Conservation (phyloP, 1,140 invertebrate genomes). For the Zaprionus capensis region DNA sequence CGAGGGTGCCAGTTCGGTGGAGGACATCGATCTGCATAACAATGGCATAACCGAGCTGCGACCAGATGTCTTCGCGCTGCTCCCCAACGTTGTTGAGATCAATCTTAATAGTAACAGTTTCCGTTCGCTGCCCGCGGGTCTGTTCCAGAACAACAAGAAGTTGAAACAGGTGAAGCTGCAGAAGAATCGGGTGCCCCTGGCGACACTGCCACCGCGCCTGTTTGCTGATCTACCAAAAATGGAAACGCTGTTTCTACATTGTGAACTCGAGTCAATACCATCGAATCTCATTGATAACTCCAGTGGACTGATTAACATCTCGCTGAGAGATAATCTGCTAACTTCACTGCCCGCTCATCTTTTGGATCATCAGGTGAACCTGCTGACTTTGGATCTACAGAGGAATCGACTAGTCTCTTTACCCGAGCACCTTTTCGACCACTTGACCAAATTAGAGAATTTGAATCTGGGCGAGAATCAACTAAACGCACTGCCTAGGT, state of each 20-base stretch:
- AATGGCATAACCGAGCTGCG: slow-evolving; percentile 87
- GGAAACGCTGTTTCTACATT: slow-evolving; percentile 85
- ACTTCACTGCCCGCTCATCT: slow-evolving; percentile 85
- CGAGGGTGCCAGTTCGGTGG: slow-evolving; percentile 85
- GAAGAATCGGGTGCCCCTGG: slow-evolving; percentile 86
- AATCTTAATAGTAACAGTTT: slow-evolving; percentile 87
- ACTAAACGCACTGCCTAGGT: slow-evolving; percentile 85
- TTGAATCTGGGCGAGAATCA: slow-evolving; percentile 86
- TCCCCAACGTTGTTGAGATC: slow-evolving; percentile 86
- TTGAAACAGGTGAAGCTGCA: slow-evolving; percentile 86
- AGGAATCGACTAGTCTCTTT: slow-evolving; percentile 86
- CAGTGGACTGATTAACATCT: slow-evolving; percentile 85
- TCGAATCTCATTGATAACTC: slow-evolving; percentile 87
- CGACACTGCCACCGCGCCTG: slow-evolving; percentile 85
- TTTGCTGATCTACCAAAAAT: slow-evolving; percentile 86
- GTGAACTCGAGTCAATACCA: slow-evolving; percentile 84
- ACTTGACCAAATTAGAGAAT: slow-evolving; percentile 84
- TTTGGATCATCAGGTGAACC: slow-evolving; percentile 86
- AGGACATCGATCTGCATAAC: slow-evolving; percentile 87
- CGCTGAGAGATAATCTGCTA: slow-evolving; percentile 86
- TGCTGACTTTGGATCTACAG: slow-evolving; percentile 86
- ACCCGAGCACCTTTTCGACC: slow-evolving; percentile 85
- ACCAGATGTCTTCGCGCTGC: slow-evolving; percentile 86
- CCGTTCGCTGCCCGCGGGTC: slow-evolving; percentile 85
- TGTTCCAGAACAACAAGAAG: slow-evolving; percentile 86